These are phyloP conservation scores for Peromyscus eremicus DNA, from an alignment of 2,797 vertebrate species.

Conservation along the genomic window DNA sequence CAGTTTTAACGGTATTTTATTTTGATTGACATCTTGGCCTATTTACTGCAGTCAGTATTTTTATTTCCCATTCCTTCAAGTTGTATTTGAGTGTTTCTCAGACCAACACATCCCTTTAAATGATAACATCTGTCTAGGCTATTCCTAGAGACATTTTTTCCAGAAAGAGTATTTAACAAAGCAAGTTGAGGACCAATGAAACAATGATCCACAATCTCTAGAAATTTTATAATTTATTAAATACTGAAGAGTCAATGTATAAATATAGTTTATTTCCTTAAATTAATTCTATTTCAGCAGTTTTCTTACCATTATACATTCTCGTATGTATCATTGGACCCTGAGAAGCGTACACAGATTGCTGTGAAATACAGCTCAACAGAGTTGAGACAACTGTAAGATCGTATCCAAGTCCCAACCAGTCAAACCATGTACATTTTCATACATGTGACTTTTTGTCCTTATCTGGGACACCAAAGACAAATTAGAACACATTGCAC, in stretches of 20 bases:
- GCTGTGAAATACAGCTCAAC: not conserved
- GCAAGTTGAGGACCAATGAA: not conserved
- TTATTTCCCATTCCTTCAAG: constrained; percentile 29
- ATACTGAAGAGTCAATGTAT: not conserved
- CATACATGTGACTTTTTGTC: not conserved
- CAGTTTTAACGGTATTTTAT: constrained; percentile 26
- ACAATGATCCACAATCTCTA: constrained; percentile 56
- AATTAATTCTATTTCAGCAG: not conserved
- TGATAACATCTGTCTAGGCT: constrained; percentile 36
- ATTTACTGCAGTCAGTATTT: constrained; percentile 2
- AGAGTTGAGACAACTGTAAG: not conserved
- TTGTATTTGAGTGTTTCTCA: constrained; percentile 14
- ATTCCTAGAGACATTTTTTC: constrained; percentile 40
- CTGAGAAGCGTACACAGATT: not conserved
- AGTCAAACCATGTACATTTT: not conserved
- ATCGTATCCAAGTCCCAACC: not conserved
- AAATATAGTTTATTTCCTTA: constrained; percentile 4
- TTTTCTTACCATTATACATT: not conserved
- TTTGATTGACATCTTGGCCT: not conserved
- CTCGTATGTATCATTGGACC: not conserved
- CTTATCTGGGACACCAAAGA: not conserved
- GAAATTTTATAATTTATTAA: constrained; percentile 44
- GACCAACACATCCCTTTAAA: constrained; percentile 30
- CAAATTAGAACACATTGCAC: not conserved
- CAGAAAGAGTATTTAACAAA: constrained; percentile 21